These are phyloP conservation scores for Macquaria ambigua DNA, from an alignment of 2,113 vertebrate species.

Conservation along the genomic window DNA sequence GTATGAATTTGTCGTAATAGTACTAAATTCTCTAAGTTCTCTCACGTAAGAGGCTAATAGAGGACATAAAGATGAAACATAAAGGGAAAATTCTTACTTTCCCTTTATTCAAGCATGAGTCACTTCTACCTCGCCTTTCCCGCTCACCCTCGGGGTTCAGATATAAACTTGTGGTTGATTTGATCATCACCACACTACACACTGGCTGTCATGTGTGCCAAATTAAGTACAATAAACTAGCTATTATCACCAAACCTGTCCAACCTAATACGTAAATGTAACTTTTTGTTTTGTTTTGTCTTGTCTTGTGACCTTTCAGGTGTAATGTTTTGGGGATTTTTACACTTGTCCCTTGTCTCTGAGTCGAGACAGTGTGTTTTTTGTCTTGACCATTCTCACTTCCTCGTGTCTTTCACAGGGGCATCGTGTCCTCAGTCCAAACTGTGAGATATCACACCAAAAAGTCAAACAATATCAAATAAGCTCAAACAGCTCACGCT, in stretches of 20 bases:
- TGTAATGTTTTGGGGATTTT: not conserved
- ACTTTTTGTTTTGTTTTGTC: not conserved
- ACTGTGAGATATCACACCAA: slow-evolving; percentile 29
- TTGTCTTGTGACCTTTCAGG: not conserved
- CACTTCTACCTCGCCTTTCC: slow-evolving; percentile 36
- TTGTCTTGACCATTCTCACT: slow-evolving; percentile 30
- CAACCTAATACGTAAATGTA: not conserved
- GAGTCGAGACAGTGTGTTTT: not conserved
- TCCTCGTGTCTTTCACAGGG: not conserved
- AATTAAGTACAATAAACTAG: not conserved
- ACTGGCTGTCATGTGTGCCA: not conserved
- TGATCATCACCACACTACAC: not conserved
- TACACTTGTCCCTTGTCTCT: not conserved
- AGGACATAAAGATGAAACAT: not conserved
- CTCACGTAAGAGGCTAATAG: not conserved
- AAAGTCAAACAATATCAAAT: slow-evolving; percentile 6
- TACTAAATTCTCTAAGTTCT: too few relatives aligned
- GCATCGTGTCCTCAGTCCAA: not conserved
- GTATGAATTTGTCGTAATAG: not conserved
- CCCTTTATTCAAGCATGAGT: slow-evolving; percentile 8
- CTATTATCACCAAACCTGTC: not conserved
- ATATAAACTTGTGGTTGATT: slow-evolving; percentile 18
- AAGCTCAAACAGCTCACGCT: not conserved
- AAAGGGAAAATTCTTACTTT: not conserved
- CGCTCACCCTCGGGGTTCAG: slow-evolving; percentile 10